Conservation (phyloP, 1,140 invertebrate species). For the Tetranychus urticae region DNA sequence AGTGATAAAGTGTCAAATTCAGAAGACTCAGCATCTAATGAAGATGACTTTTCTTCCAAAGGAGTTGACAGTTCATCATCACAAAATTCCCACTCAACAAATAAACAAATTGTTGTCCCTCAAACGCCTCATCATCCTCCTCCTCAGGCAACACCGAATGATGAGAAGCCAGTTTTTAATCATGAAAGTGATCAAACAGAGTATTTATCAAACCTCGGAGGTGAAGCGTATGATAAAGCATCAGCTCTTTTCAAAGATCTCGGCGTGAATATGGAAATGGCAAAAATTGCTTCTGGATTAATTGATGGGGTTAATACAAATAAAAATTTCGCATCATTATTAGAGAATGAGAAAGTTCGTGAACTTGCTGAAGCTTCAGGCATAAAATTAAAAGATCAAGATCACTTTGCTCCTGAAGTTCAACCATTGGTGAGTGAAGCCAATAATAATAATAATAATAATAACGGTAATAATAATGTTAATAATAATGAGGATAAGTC, state of each 20-base stretch:
- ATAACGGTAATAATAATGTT: no score
- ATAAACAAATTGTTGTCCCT: no score
- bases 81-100: no score
- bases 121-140: no score
- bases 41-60: no score
- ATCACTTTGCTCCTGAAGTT: background rate
- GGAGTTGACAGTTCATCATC: no score
- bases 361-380: background rate
- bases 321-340: background rate
- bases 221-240: background rate
- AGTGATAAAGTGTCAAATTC: no score
- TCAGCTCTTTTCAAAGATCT: background rate
- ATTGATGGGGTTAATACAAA: background rate
- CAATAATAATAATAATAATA: background rate
- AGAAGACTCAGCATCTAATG: no score
- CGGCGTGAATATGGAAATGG: background rate
- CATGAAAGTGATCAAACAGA: no score
- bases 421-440: background rate
- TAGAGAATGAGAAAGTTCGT: background rate
- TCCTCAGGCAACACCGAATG: no score
- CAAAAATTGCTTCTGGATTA: background rate
- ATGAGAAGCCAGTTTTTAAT: no score
- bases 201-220: background rate
- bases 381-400: background rate
- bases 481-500: no score